Percentiles rank a stretch among this genome's conserved stretches.
Conservation (phyloP, 2,888 invertebrate species). For the Drosophila seclusa region DNA sequence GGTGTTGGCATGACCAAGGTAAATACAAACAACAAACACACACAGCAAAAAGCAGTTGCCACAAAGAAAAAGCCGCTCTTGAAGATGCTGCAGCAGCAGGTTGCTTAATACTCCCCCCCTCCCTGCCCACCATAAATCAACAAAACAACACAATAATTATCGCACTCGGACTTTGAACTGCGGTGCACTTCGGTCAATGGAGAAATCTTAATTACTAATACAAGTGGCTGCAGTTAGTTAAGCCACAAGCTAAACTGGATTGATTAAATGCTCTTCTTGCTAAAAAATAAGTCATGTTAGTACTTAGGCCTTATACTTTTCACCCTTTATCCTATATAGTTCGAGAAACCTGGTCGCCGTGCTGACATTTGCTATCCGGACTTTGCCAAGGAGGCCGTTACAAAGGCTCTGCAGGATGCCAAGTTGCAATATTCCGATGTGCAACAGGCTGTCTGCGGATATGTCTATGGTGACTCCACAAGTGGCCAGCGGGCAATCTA, state of each 20-base stretch:
- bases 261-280: constrained; percentile 34
- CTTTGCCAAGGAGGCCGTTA: constrained; percentile 96
- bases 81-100: constrained; percentile 24
- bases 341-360: constrained; percentile 95
- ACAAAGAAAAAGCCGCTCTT: constrained; percentile 10
- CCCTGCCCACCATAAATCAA: no score
- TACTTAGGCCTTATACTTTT: constrained; percentile 12
- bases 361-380: constrained; percentile 96
- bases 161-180: constrained; percentile 62
- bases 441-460: constrained; percentile 96
- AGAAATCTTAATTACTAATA: constrained; percentile 20
- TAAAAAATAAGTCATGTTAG: constrained; percentile 18
- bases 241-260: constrained; percentile 30
- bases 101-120: constrained; percentile 8
- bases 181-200: constrained; percentile 61
- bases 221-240: constrained; percentile 41
- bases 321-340: constrained; percentile 86
- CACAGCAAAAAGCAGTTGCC: not conserved
- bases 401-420: constrained; percentile 94
- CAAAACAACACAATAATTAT: constrained; percentile 28
- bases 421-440: constrained; percentile 90
- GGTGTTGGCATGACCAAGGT: constrained; percentile 99
- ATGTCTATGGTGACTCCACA: constrained; percentile 98
- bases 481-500: constrained; percentile 98
- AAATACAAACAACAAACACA: constrained; percentile 61